Conservation (phyloP, 1,140 invertebrate species). For the Microplitis mediator region DNA sequence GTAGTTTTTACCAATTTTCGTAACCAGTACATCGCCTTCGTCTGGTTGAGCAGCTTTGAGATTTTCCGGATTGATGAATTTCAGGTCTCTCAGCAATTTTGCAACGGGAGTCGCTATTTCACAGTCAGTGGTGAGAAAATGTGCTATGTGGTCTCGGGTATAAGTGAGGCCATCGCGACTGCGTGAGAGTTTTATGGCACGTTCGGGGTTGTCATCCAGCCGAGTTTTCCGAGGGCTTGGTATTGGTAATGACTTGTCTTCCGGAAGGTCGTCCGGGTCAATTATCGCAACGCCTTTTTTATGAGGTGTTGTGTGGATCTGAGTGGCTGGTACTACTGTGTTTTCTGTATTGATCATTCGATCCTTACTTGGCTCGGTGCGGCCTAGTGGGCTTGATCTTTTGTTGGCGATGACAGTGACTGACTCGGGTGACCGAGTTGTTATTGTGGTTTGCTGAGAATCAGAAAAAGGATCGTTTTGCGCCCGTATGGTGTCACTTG, state of each 20-base stretch:
- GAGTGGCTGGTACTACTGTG: too few relatives aligned
- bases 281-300: too few relatives aligned
- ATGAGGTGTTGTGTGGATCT: too few relatives aligned
- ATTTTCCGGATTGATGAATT: not conserved
- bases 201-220: not conserved
- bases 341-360: too few relatives aligned
- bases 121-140: not conserved
- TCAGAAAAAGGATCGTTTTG: too few relatives aligned
- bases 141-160: not conserved
- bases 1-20: not conserved
- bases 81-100: not conserved
- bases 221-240: not conserved
- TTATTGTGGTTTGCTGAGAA: too few relatives aligned
- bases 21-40: not conserved
- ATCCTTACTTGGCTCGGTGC: too few relatives aligned
- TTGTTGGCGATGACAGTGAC: too few relatives aligned
- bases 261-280: not conserved
- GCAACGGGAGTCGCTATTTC: not conserved
- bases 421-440: too few relatives aligned
- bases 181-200: not conserved
- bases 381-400: too few relatives aligned
- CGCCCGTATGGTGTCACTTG: too few relatives aligned
- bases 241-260: not conserved
- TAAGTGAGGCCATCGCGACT: conserved; percentile 1
- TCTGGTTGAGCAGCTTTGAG: not conserved